Evolutionary conservation across 2,113 vertebrate genomes (phyloP).

Genomic region (Cephalopholis sonnerati): DNA sequence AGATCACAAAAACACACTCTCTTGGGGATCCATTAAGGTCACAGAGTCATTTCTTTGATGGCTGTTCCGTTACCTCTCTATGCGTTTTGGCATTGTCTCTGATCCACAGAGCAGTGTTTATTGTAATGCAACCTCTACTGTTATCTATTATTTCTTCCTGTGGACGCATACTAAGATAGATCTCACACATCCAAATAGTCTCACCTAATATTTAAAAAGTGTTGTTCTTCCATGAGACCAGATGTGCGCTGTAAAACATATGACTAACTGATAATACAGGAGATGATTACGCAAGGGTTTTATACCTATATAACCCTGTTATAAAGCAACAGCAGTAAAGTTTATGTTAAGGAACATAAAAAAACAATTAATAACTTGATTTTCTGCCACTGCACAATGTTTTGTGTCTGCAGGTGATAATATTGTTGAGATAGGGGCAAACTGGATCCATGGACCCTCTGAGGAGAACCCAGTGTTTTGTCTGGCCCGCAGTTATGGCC

Average conservation of each 20-base stretch:
- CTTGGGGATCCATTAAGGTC: neutral
- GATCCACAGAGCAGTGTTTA: no score
- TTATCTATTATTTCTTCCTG: neutral
- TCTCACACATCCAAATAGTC: neutral
- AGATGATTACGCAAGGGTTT: neutral
- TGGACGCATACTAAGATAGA: no score
- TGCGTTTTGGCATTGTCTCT: no score
- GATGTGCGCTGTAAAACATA: neutral
- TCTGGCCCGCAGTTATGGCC: conserved; percentile 86
- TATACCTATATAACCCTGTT: neutral
- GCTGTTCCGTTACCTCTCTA: neutral
- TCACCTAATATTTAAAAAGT: neutral
- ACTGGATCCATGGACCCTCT: conserved; percentile 97
- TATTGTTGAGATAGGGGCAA: conserved; percentile 91
- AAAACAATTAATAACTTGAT: no score
- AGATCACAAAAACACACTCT: neutral
- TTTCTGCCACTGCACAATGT: neutral
- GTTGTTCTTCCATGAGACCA: neutral
- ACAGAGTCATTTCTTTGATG: neutral
- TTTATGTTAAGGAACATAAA: no score
- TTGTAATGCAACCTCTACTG: neutral
- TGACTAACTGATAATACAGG: neutral
- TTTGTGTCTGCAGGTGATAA: conserved; percentile 77
- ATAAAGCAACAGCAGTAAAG: neutral
- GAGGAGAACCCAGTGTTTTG: conserved; percentile 90